These are phyloP conservation scores for Sternarchorhynchus goeldii DNA, from an alignment of 2,797 vertebrate species.

Conservation along the genomic window DNA sequence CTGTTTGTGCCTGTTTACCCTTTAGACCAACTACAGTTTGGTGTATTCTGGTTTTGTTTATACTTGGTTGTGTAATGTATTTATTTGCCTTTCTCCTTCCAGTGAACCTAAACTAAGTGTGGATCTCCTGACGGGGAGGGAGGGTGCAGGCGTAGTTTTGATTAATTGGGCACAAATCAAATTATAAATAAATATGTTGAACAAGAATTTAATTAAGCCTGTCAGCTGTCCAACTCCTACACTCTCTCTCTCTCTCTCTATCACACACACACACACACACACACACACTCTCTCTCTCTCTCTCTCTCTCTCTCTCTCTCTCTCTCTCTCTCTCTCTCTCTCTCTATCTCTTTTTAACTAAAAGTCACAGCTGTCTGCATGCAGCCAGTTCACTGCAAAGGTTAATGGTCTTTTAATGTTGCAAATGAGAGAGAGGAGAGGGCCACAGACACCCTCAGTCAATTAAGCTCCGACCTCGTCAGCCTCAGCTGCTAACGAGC, in stretches of 20 bases:
- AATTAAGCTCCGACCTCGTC: conserved; percentile 60
- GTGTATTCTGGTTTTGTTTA: too few species aligned
- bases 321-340: too few species aligned
- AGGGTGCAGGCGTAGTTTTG: neutral
- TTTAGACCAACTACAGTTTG: too few species aligned
- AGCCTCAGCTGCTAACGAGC: conserved; percentile 50
- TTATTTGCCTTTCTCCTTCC: neutral
- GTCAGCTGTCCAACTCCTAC: neutral
- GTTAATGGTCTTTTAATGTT: conserved; percentile 90
- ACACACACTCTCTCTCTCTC: conserved; percentile 5
- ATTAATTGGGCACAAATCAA: neutral
- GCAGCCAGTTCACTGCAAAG: conserved; percentile 83
- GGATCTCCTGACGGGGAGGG: neutral
- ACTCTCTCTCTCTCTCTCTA: too few species aligned
- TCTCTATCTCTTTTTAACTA: neutral
- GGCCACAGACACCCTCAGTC: conserved; percentile 67
- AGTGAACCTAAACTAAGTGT: neutral
- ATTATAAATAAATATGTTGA: conserved; percentile 22
- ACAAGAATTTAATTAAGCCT: conserved; percentile 22
- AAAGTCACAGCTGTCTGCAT: conserved; percentile 84
- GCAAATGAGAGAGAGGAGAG: conserved; percentile 82
- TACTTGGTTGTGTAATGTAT: too few species aligned
- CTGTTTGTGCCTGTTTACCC: too few species aligned
- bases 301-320: neutral
- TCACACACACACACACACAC: conserved; percentile 1